These are phyloP conservation scores for Microtus richardsoni DNA, from an alignment of 2,113 vertebrate species.

Conservation along the genomic window DNA sequence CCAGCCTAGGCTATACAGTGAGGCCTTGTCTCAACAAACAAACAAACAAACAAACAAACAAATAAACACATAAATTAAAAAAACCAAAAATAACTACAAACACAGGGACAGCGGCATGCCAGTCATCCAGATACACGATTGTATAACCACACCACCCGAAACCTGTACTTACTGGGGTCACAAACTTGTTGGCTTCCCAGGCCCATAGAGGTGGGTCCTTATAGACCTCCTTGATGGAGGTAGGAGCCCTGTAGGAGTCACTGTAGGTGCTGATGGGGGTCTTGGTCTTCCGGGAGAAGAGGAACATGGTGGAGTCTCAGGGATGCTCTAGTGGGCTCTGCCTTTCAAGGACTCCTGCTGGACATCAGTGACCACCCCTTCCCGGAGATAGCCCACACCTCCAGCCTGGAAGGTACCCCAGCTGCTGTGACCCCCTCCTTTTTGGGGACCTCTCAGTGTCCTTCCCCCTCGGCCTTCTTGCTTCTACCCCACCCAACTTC, in stretches of 20 bases:
- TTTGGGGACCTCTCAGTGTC: slow-evolving; percentile 39
- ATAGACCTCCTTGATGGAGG: slow-evolving; percentile 71
- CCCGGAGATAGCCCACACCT: slow-evolving; percentile 14
- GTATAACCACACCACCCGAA: neutral
- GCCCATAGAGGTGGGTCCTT: slow-evolving; percentile 28
- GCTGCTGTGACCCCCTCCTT: slow-evolving; percentile 44
- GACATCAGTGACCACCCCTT: slow-evolving; percentile 55
- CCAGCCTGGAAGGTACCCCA: slow-evolving; percentile 9
- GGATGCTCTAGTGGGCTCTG: slow-evolving; percentile 14
- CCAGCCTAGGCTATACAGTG: neutral
- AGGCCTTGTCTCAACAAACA: neutral
- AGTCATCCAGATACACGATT: neutral
- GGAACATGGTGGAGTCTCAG: slow-evolving; percentile 72
- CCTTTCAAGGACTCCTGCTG: slow-evolving; percentile 55
- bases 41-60: neutral
- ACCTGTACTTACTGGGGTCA: slow-evolving; percentile 77
- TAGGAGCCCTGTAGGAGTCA: slow-evolving; percentile 70
- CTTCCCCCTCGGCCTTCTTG: neutral
- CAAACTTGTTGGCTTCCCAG: slow-evolving; percentile 81
- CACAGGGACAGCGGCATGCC: neutral
- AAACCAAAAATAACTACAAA: slow-evolving; percentile 38
- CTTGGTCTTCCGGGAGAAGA: slow-evolving; percentile 78
- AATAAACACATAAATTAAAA: neutral
- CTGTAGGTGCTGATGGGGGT: slow-evolving; percentile 83
- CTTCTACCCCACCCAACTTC: slow-evolving; percentile 48